Evolutionary conservation across 2,888 invertebrate species (phyloP).

Genomic region (Pheosia gnoma): DNA sequence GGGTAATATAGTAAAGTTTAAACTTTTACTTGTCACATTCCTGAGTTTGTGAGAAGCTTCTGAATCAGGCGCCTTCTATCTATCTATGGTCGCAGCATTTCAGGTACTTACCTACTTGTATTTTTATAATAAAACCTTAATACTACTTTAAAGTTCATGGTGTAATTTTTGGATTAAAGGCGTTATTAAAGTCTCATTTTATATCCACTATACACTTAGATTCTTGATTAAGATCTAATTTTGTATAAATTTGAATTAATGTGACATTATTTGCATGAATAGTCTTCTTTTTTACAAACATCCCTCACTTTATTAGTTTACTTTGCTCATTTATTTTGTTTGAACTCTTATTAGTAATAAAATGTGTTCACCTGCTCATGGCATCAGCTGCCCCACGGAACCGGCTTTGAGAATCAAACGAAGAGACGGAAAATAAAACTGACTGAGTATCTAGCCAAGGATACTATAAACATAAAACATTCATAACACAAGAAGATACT

Average conservation of each 20-base stretch:
- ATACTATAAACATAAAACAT: slow-evolving; percentile 28
- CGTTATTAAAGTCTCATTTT: neutral
- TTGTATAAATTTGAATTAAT: neutral
- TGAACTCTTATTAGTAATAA: slow-evolving; percentile 32
- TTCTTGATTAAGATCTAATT: neutral
- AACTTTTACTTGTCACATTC: slow-evolving; percentile 49
- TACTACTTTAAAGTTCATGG: no score
- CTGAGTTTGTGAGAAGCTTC: slow-evolving; percentile 33
- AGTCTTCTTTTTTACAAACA: slow-evolving; percentile 21
- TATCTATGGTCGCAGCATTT: slow-evolving; percentile 46
- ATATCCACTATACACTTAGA: neutral
- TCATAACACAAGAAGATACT: slow-evolving; percentile 20
- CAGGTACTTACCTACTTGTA: slow-evolving; percentile 42
- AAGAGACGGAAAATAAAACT: slow-evolving; percentile 40
- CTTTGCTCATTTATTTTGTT: slow-evolving; percentile 26
- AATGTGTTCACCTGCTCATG: slow-evolving; percentile 48
- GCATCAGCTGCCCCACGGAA: slow-evolving; percentile 43
- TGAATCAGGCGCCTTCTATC: slow-evolving; percentile 29
- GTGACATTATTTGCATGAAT: slow-evolving; percentile 20
- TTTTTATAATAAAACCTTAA: neutral
- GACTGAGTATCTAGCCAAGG: slow-evolving; percentile 18
- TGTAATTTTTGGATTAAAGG: neutral
- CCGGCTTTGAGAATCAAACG: slow-evolving; percentile 37
- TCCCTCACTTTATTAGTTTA: slow-evolving; percentile 26
- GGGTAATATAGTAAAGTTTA: slow-evolving; percentile 51